A percentile compares a stretch with the other conserved stretches of the same genome.
These are phyloP conservation scores for Cynoglossus semilaevis DNA, from an alignment of 2,113 vertebrate species.

Conservation along the genomic window DNA sequence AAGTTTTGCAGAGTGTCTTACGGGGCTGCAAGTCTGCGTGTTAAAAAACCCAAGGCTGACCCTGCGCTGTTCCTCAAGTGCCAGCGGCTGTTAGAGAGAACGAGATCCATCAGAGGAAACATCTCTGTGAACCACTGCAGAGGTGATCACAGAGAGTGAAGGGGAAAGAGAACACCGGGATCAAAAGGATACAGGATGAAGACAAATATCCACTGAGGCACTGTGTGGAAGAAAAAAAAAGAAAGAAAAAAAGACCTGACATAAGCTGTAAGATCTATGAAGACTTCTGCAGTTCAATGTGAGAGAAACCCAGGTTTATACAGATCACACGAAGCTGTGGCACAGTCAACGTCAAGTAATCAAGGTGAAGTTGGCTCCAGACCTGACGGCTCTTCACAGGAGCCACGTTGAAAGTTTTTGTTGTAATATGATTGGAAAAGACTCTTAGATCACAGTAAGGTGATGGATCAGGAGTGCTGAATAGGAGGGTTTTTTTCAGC, in stretches of 20 bases:
- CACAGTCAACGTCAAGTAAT: background rate
- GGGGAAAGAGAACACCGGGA: conserved; percentile 34
- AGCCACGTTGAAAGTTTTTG: conserved; percentile 10
- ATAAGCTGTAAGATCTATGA: background rate
- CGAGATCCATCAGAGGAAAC: conserved; percentile 14
- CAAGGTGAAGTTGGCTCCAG: background rate
- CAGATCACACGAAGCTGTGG: conserved; percentile 10
- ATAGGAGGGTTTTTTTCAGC: too few relatives aligned
- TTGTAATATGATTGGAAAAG: conserved; percentile 10
- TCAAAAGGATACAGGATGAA: conserved; percentile 49
- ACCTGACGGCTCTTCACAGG: conserved; percentile 30
- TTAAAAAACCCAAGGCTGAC: conserved; percentile 38
- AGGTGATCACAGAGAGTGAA: conserved; percentile 45
- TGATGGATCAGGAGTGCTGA: too few relatives aligned
- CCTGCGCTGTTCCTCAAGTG: background rate
- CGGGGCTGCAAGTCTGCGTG: conserved; percentile 6
- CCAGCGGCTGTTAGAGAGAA: too few relatives aligned
- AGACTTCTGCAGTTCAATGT: conserved; percentile 11
- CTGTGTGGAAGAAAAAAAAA: conserved; percentile 28
- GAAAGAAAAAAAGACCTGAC: conserved; percentile 5
- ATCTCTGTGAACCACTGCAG: conserved; percentile 26
- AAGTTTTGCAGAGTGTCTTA: too few relatives aligned
- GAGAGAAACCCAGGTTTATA: conserved; percentile 18
- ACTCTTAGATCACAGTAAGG: conserved; percentile 17
- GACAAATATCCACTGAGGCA: conserved; percentile 51